Evolutionary conservation across 2,797 vertebrate genomes (phyloP), one percentile per base, ranked within the genome.

Genomic region (Falco berigora): DNA sequence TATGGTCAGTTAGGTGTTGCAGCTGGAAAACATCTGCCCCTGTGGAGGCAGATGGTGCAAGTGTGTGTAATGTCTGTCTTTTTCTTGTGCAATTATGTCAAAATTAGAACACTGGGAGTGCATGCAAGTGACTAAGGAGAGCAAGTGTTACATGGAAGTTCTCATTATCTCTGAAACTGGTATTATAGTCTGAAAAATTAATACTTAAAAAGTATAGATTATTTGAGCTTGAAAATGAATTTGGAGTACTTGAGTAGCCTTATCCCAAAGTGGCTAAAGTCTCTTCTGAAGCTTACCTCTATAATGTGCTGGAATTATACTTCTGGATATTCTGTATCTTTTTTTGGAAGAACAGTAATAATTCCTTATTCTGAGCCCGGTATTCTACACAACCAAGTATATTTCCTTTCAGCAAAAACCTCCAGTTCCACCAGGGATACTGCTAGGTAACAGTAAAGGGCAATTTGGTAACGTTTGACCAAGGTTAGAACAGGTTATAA

Each of bases 11-110:
- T 85, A 74, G 34, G 34, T 49, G 93, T 88, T 95, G 86, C 90
- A 96, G 61, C 90, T 95, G 96, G 67, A 74, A 95, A 87, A 89
- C 86, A 80, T 94, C 88, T 96, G 77, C 78, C 88, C 34, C 5
- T 44, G 18, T 69, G 38, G 59, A 93, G 71, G 90, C 80, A 93
- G 93, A 61, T 92, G 85, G 79, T 84, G 20, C 50, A 75, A 94
- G 25, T 75, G 58, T 75, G 36, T 92, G 72, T 50, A 64, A 52
- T 67, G 71, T 67, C 80, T 95, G 59, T 81, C 73, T 50, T 88
- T 81, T 95, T 88, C 87, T 81, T 68, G 42, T 56, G 71, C 49
- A 82, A 77, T 95, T 94, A 82, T 66, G 61, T 77, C 22, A 94
- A 90, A 96, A 93, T 77, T 78, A 73, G 85, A 85, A 63, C 73